These are phyloP conservation scores for Crocodylus rhombifer DNA, from an alignment of 2,797 vertebrate genomes.

Conservation along the genomic window DNA sequence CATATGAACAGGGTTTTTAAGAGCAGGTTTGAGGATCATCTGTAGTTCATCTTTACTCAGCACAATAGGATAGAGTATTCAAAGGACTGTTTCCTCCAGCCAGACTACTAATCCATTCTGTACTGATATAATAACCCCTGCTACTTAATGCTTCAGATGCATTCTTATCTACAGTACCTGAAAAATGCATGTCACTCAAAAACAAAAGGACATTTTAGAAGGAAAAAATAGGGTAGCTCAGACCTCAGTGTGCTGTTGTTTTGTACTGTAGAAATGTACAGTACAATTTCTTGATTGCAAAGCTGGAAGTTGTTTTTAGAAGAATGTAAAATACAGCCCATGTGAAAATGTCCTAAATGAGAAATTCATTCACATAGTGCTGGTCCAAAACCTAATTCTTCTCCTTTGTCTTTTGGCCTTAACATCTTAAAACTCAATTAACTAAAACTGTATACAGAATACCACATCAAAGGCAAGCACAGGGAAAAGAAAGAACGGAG, in stretches of 20 bases:
- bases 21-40: too few relatives aligned
- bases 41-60: too few relatives aligned
- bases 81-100: not conserved
- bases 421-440: conserved; percentile 5
- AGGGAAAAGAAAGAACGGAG: not conserved
- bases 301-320: conserved; percentile 4
- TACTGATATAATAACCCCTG: not conserved
- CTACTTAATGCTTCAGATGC: not conserved
- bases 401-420: conserved; percentile 21
- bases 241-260: not conserved
- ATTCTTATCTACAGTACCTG: not conserved
- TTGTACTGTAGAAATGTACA: not conserved
- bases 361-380: conserved; percentile 33
- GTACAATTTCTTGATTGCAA: not conserved
- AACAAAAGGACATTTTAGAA: not conserved
- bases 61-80: too few relatives aligned
- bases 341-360: conserved; percentile 10
- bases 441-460: not conserved
- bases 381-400: conserved; percentile 37
- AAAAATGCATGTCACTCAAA: not conserved
- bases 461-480: conserved; percentile 39
- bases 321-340: conserved; percentile 4
- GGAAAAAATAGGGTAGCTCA: not conserved
- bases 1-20: too few relatives aligned
- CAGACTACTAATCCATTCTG: not conserved